Conservation (phyloP, 2,888 invertebrate genomes). For the Latrodectus elegans region DNA sequence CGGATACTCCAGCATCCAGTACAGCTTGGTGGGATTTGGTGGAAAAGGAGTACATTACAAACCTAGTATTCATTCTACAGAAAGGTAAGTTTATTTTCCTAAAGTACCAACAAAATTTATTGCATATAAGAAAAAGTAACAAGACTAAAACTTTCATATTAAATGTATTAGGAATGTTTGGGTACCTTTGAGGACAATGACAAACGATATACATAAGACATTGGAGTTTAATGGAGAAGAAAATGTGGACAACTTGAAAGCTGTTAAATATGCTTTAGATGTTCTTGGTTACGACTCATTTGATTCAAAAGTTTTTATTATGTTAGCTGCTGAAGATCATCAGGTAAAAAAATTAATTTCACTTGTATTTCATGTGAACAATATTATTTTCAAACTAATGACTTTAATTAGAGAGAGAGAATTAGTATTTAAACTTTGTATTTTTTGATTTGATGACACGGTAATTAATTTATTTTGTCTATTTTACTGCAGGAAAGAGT, state of each 20-base stretch:
- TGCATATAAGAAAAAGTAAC: too few species aligned
- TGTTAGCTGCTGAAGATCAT: constrained; percentile 39
- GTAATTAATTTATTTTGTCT: too few species aligned
- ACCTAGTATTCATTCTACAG: constrained; percentile 31
- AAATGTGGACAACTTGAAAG: constrained; percentile 25
- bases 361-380: background rate
- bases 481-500: too few species aligned
- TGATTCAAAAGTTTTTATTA: constrained; percentile 54
- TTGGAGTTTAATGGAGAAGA: constrained; percentile 50
- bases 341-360: constrained; percentile 29
- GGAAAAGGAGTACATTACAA: constrained; percentile 45
- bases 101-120: too few species aligned
- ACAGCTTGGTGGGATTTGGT: constrained; percentile 61
- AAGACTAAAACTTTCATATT: background rate
- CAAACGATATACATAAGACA: constrained; percentile 31
- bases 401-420: too few species aligned
- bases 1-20: constrained; percentile 46
- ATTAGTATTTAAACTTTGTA: too few species aligned
- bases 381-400: background rate
- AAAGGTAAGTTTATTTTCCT: constrained; percentile 17
- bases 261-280: constrained; percentile 40
- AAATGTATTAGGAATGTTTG: constrained; percentile 8
- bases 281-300: constrained; percentile 48
- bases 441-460: too few species aligned
- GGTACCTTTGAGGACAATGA: constrained; percentile 23